Evolutionary conservation across 2,113 vertebrate species (phyloP).

Genomic region (Podocnemis expansa): DNA sequence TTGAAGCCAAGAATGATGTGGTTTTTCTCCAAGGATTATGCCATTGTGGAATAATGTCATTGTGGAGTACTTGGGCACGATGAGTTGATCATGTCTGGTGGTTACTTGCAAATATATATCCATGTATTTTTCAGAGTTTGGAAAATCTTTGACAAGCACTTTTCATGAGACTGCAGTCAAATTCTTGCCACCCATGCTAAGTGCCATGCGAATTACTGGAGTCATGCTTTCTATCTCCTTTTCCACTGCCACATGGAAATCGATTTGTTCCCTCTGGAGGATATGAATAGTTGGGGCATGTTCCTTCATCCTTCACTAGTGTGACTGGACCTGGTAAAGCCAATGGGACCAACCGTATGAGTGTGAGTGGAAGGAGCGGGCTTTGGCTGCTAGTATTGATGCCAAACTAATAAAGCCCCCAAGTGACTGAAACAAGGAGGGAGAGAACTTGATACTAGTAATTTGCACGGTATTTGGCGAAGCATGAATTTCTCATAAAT

Average conservation of each 20-base stretch:
- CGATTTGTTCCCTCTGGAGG: background rate
- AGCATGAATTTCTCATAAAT: fast-evolving
- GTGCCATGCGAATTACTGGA: slow-evolving; percentile 8
- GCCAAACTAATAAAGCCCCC: fast-evolving
- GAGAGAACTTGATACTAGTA: background rate
- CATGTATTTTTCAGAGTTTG: background rate
- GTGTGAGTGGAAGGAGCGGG: fast-evolving
- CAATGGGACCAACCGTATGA: background rate
- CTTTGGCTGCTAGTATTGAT: fast-evolving
- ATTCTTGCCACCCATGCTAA: slow-evolving; percentile 29
- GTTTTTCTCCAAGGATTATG: slow-evolving; percentile 61
- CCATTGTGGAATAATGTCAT: slow-evolving; percentile 70
- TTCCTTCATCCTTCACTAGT: background rate
- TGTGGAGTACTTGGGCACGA: slow-evolving; percentile 56
- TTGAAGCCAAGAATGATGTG: slow-evolving; percentile 67
- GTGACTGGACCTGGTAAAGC: background rate
- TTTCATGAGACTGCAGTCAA: slow-evolving; percentile 16
- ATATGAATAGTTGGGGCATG: background rate
- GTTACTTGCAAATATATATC: slow-evolving; percentile 34
- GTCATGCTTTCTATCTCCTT: background rate
- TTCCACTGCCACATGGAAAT: background rate
- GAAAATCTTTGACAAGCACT: slow-evolving; percentile 44
- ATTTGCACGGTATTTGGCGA: background rate
- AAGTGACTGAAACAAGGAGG: background rate
- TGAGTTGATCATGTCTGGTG: slow-evolving; percentile 48